These are phyloP conservation scores for Spodoptera litura DNA, from an alignment of 1,140 invertebrate genomes.

Conservation along the genomic window DNA sequence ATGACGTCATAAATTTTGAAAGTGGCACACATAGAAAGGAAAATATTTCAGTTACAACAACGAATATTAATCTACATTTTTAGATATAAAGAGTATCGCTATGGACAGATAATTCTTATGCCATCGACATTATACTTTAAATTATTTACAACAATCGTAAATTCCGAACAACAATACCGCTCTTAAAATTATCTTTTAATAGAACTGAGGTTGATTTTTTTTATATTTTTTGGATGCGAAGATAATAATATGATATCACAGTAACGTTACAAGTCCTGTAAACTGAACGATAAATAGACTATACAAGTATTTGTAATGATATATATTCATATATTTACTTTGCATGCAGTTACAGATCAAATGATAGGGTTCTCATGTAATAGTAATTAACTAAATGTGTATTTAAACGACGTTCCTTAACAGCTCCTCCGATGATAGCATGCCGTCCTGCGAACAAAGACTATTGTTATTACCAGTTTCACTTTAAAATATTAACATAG, in stretches of 20 bases:
- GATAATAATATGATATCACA: conserved; percentile 73
- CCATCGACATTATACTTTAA: conserved; percentile 59
- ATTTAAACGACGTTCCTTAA: conserved; percentile 78
- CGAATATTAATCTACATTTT: conserved; percentile 51
- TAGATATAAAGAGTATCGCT: conserved; percentile 55
- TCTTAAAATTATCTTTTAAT: conserved; percentile 41
- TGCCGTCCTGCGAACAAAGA: conserved; percentile 73
- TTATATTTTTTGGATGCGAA: conserved; percentile 50
- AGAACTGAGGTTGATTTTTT: conserved; percentile 44
- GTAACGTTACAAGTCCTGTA: conserved; percentile 66
- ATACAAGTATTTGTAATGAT: conserved; percentile 61
- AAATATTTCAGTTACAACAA: conserved; percentile 34
- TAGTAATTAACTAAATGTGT: conserved; percentile 57
- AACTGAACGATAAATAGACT: conserved; percentile 72
- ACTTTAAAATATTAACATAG: no score
- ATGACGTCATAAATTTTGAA: conserved; percentile 10
- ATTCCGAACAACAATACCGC: conserved; percentile 52
- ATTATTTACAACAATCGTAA: conserved; percentile 62
- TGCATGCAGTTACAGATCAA: conserved; percentile 65
- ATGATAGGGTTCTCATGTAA: conserved; percentile 61
- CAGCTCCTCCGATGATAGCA: conserved; percentile 78
- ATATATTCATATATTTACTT: conserved; percentile 14
- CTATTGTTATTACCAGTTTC: not conserved
- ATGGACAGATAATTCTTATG: conserved; percentile 60
- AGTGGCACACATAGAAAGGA: conserved; percentile 14